Evolutionary conservation across 2,888 invertebrate species (phyloP), one percentile per base, ranked within the genome.

Genomic region (Chrysina gloriosa): DNA sequence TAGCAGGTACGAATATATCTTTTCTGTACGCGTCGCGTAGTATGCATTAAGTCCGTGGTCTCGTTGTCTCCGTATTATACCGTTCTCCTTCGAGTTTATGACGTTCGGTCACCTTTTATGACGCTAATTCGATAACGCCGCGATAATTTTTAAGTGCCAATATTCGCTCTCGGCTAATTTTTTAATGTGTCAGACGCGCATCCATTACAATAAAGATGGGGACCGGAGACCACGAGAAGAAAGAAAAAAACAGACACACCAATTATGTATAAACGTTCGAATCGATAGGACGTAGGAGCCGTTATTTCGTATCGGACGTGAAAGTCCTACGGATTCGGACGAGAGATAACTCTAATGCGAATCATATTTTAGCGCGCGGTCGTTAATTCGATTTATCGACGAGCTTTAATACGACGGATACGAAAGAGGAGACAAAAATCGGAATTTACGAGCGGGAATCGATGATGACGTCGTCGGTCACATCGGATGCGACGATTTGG

Each of bases 71-170:
- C 2, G 2, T 34, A 11, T 34, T 34, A n/a, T 34, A 1, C 34
- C 9, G 9, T 34, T 34, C 11, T 29, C 11, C n/a, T 50, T n/a
- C 25, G 23, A 36, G 56, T 34, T 34, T 54, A 34, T 31, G 31
- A 16, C 39, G 25, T n/a, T 14, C 56, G 39, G 36, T 23, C 56
- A 56, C 31, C 56, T 36, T 56, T 56, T 56, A 56, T 56, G 56
- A 56, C 56, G 39, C 39, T 56, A 56, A 56, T 56, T 56, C 36
- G 56, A 56, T 56, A 56, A 56, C 9, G n/a, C 16, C 5, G 31
- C 21, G 56, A 56, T 56, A 56, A 56, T 56, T 39, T 56, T 39
- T 56, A 56, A 56, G 56, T 56, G 56, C 56, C 56, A 36, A 56
- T 56, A 56, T 56, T 56, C 39, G 56, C 56, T 56, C 23, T 56